Percentiles rank a stretch among this genome's conserved stretches.
Evolutionary conservation across 2,113 vertebrate genomes (phyloP).

Genomic region (Seriola rivoliana): DNA sequence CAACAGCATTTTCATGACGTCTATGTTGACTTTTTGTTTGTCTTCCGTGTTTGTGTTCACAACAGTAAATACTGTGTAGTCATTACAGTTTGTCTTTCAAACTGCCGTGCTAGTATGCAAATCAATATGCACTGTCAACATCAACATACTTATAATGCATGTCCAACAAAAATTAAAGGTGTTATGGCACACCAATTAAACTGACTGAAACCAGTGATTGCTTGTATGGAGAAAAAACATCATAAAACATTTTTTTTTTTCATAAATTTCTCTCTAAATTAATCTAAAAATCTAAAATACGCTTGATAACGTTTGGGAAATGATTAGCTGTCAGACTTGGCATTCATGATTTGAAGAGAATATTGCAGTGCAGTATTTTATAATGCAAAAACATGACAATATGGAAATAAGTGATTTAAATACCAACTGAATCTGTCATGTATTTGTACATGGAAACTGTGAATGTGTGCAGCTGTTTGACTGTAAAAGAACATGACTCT

Average conservation of each 20-base stretch:
- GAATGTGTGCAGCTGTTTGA: background rate
- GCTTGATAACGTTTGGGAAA: background rate
- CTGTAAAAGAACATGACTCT: too few relatives aligned
- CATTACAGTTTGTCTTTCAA: too few relatives aligned
- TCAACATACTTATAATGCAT: too few relatives aligned
- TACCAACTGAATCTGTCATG: background rate
- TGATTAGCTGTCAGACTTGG: background rate
- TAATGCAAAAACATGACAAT: too few relatives aligned
- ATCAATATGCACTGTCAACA: background rate
- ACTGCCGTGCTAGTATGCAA: background rate
- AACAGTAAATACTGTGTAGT: too few relatives aligned
- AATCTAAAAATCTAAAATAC: background rate
- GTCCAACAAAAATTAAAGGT: too few relatives aligned
- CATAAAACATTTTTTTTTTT: too few relatives aligned
- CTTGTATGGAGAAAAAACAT: too few relatives aligned
- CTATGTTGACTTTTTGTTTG: background rate
- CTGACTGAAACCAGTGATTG: background rate
- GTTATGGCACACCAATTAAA: background rate
- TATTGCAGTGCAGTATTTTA: too few relatives aligned
- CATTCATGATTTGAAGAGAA: background rate
- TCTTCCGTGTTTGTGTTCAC: background rate
- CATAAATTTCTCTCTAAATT: too few relatives aligned
- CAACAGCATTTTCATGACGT: too few relatives aligned
- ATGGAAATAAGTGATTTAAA: background rate
- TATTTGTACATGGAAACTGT: background rate